Percentiles rank a stretch among this genome's conserved stretches.
Evolutionary conservation across 2,888 invertebrate genomes (phyloP).

Genomic region (Hyposoter dolosus): DNA sequence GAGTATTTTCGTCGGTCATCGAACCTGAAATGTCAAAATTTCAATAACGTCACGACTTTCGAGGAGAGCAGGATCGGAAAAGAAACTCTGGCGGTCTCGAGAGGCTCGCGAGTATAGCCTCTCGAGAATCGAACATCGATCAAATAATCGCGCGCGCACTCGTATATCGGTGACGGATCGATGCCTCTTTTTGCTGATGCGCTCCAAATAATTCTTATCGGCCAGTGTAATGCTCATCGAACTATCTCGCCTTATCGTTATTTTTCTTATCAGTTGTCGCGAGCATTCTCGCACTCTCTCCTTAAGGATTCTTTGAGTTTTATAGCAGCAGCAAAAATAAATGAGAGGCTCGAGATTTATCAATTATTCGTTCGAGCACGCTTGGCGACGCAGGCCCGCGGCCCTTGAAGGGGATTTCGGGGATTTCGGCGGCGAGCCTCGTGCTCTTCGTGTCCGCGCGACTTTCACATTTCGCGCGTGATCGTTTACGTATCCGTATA

Average conservation of each 20-base stretch:
- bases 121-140: constrained; percentile 5
- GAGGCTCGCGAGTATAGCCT: neutral
- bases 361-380: neutral
- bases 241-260: neutral
- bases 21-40: constrained; percentile 58
- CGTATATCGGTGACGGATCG: no score
- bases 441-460: constrained; percentile 27
- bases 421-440: no score
- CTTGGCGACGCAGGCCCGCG: no score
- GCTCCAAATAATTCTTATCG: constrained; percentile 57
- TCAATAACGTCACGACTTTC: constrained; percentile 1
- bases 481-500: constrained; percentile 16
- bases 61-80: neutral
- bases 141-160: neutral
- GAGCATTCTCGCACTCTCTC: neutral
- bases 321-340: neutral
- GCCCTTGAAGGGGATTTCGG: constrained; percentile 50
- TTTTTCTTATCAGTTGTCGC: neutral
- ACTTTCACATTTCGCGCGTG: constrained; percentile 64
- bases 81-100: neutral
- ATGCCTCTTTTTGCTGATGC: constrained; percentile 2
- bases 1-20: constrained; percentile 59
- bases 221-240: constrained; percentile 20
- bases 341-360: neutral
- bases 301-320: neutral